These are phyloP conservation scores for Molossus alvarezi DNA, from an alignment of 2,797 vertebrate genomes.

Conservation along the genomic window DNA sequence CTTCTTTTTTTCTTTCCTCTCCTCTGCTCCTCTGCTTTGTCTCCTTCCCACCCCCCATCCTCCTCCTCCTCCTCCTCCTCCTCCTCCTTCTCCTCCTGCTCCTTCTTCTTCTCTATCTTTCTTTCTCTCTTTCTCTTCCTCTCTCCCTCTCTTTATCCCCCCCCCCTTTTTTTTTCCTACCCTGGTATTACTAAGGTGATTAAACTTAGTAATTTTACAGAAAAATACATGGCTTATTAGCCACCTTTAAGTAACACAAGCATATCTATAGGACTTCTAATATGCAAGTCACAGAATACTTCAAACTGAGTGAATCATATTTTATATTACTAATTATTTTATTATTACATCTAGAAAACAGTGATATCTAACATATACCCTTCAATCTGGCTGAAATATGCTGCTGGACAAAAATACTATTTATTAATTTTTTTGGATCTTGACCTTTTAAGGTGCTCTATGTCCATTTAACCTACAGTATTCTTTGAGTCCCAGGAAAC, in stretches of 20 bases:
- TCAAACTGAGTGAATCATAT: neutral
- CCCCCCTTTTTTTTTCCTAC: neutral
- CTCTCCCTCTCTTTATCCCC: fast-evolving
- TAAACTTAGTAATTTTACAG: neutral
- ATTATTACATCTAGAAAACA: neutral
- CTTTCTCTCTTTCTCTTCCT: fast-evolving
- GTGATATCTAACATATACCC: neutral
- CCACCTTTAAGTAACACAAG: neutral
- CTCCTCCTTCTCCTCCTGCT: too few relatives aligned
- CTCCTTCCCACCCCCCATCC: neutral
- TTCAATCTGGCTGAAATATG: neutral
- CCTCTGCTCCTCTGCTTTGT: neutral
- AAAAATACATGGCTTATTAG: neutral
- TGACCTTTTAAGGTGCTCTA: neutral
- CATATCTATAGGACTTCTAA: neutral
- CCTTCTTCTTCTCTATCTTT: neutral
- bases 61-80: fast-evolving
- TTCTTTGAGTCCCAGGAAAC: neutral
- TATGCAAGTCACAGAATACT: neutral
- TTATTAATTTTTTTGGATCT: conserved; percentile 31
- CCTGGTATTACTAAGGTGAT: neutral
- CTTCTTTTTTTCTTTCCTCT: neutral
- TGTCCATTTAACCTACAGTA: neutral
- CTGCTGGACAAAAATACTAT: neutral
- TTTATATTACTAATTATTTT: conserved; percentile 45